A percentile compares a stretch with the other conserved stretches of the same genome.
These are phyloP conservation scores for Galeopterus variegatus DNA, from an alignment of 2,113 vertebrate species.

Conservation along the genomic window DNA sequence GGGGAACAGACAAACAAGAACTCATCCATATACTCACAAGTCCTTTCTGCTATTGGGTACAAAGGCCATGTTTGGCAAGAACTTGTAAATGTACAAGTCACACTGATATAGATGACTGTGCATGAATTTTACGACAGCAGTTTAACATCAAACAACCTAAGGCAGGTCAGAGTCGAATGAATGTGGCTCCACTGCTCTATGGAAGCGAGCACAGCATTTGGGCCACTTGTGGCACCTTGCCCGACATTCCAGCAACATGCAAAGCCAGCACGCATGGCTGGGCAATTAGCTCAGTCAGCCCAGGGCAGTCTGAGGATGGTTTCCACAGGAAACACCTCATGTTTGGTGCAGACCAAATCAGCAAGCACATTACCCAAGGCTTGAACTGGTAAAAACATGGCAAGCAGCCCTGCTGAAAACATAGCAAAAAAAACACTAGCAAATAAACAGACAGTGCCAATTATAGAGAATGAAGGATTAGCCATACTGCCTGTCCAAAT, in stretches of 20 bases:
- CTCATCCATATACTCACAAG: background rate
- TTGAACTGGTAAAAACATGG: background rate
- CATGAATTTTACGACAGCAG: background rate
- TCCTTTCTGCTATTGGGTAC: background rate
- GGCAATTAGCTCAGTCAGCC: background rate
- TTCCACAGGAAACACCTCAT: background rate
- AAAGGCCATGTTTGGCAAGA: background rate
- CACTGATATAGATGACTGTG: background rate
- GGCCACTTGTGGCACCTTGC: background rate
- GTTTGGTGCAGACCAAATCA: background rate
- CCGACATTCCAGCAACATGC: background rate
- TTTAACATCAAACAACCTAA: background rate
- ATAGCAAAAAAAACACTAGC: background rate
- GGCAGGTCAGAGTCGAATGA: background rate
- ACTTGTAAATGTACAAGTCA: background rate
- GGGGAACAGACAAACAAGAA: background rate
- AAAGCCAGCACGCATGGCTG: background rate
- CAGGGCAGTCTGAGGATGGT: accelerated
- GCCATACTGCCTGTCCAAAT: background rate
- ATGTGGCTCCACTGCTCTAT: background rate
- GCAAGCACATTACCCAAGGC: background rate
- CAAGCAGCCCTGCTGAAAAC: background rate
- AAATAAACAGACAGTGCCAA: background rate
- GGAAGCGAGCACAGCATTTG: background rate
- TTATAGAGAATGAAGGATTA: background rate